Percentiles rank a stretch among this genome's conserved stretches.
phyloP scores from a whole-genome alignment of 2,888 invertebrate species.

The Acleris laterana region DNA sequence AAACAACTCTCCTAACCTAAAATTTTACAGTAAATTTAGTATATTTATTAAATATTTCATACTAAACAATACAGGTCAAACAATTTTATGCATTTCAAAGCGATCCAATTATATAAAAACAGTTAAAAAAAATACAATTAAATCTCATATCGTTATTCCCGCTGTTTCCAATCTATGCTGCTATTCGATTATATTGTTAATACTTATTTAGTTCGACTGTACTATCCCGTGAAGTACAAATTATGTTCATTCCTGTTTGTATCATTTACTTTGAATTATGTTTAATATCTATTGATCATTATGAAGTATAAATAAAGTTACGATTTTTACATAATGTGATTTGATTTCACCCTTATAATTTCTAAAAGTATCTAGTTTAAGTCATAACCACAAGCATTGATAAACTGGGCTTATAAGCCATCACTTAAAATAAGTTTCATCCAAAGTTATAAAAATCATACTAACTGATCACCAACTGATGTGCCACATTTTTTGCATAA shows the following conservation, averaged over 20 bases:
- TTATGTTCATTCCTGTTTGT: constrained; percentile 33
- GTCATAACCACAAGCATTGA: no score
- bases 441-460: no score
- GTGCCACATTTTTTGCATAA: no score
- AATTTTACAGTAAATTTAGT: no score
- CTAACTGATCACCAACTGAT: no score
- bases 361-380: not conserved
- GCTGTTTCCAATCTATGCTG: constrained; percentile 1
- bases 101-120: no score
- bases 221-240: constrained; percentile 16
- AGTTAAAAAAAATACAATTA: no score
- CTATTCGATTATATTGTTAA: not conserved
- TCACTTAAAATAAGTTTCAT: no score
- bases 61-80: no score
- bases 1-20: not conserved
- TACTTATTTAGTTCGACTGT: constrained; percentile 1
- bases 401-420: no score
- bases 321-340: constrained; percentile 19
- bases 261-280: constrained; percentile 23
- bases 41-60: no score
- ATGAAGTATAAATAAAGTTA: constrained; percentile 33
- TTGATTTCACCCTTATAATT: not conserved
- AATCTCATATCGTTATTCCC: not conserved
- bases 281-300: constrained; percentile 26
- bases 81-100: no score